Conservation (phyloP, 1,140 invertebrate species). For the Coptotermes formosanus region DNA sequence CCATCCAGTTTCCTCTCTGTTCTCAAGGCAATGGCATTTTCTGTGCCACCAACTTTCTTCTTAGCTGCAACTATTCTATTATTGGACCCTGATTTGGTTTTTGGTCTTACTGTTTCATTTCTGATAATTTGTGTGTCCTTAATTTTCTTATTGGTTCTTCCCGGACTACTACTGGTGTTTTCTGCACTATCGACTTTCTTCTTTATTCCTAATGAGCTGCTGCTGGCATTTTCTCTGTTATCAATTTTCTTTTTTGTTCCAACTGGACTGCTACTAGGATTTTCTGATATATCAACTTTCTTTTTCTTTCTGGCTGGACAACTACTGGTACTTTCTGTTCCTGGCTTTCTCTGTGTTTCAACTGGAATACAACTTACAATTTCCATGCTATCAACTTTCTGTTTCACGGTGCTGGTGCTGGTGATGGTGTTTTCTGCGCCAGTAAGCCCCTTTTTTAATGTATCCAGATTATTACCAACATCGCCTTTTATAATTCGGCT, state of each 20-base stretch:
- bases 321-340: background rate
- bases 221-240: background rate
- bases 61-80: background rate
- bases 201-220: background rate
- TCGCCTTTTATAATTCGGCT: background rate
- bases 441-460: background rate
- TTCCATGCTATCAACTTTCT: background rate
- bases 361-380: background rate
- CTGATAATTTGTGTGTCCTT: background rate
- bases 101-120: background rate
- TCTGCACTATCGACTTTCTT: background rate
- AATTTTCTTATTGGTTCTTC: background rate
- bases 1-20: background rate
- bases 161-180: background rate
- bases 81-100: background rate
- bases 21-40: background rate
- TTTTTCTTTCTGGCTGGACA: background rate
- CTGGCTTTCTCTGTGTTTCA: background rate
- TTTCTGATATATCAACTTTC: background rate
- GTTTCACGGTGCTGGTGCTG: background rate
- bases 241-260: background rate
- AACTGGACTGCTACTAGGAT: background rate
- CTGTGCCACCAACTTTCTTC: background rate
- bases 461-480: background rate
- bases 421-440: background rate